Evolutionary conservation across 2,797 vertebrate species (phyloP), one percentile per base, ranked within the genome.

Genomic region (Lerista edwardsae): DNA sequence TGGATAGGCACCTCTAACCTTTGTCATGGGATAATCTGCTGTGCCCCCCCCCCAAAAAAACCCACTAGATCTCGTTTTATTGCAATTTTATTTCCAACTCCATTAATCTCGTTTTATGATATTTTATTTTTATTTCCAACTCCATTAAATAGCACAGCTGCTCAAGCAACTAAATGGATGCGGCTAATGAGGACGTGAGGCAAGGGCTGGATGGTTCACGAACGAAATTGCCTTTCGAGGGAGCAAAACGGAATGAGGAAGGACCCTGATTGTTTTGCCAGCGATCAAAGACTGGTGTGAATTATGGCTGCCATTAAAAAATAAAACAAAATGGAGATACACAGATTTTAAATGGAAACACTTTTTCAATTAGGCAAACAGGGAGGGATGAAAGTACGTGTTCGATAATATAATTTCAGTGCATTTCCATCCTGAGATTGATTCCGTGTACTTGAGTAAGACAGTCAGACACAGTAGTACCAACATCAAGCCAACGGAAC

Each of bases 281-380:
- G 93, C 88, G 90, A 87, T 93, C 79, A 92, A 91, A 92, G 86
- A 83, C 84, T 74, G 89, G 71, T 61, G 27, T 75, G 89, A 90
- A 93, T 94, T 92, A 89, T 72, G 76, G 87, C 90, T 90, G 86
- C 83, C 91, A 75, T 5, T 80, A 57, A 57, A 64, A 85, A 73
- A 91, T 44, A 86, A 71, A 91, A 92, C n/a, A n/a, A 85, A 21
- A 68, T 86, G 85, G 71, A 79, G 81, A 86, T 75, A 17, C 25
- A 84, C 84, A 59, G 75, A 78, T 77, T 83, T n/a, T 90, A 90
- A 93, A 79, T 82, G 62, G 85, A 25, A 72, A 36, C 57, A 87
- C 87, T 92, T 92, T 36, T 86, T 91, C 78, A 78, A 75, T 93
- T 93, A 90, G 91, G 67, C 79, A 73, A 90, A 87, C 82, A 80